Evolutionary conservation across 2,113 vertebrate genomes (phyloP).

Genomic region (Anarrhichthys ocellatus): DNA sequence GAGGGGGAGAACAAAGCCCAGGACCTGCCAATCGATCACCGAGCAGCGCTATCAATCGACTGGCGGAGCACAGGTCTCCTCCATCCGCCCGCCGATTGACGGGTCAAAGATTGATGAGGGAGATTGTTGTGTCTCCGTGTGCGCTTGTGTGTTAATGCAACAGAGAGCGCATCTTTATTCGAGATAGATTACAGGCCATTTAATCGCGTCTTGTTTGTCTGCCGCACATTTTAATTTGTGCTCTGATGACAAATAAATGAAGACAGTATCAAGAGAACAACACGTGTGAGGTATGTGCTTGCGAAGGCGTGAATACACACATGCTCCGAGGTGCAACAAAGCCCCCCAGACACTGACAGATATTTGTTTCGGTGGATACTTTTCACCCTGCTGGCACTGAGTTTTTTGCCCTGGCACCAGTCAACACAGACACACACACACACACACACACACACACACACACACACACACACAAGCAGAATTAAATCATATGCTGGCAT

Average conservation of each 20-base stretch:
- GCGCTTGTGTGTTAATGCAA: slow-evolving; percentile 48
- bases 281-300: not conserved
- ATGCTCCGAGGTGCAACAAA: slow-evolving; percentile 29
- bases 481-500: slow-evolving; percentile 68
- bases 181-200: slow-evolving; percentile 40
- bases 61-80: slow-evolving; percentile 65
- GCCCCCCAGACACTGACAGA: slow-evolving; percentile 40
- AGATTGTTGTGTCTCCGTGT: slow-evolving; percentile 49
- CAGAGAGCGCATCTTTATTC: slow-evolving; percentile 34
- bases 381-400: slow-evolving; percentile 59
- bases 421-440: slow-evolving; percentile 39
- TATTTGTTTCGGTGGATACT: slow-evolving; percentile 60
- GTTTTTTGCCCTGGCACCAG: slow-evolving; percentile 45
- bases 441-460: slow-evolving; percentile 27
- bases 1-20: slow-evolving; percentile 72
- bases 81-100: slow-evolving; percentile 59
- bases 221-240: slow-evolving; percentile 45
- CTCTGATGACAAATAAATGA: not conserved
- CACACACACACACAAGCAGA: slow-evolving; percentile 36
- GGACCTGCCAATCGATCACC: slow-evolving; percentile 73
- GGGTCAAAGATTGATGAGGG: slow-evolving; percentile 69
- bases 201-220: slow-evolving; percentile 47
- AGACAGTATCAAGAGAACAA: slow-evolving; percentile 6
- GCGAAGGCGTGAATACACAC: slow-evolving; percentile 3
- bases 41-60: slow-evolving; percentile 74